Conservation (phyloP, 2,797 vertebrate species). For the Pseudomugil tenellus region DNA sequence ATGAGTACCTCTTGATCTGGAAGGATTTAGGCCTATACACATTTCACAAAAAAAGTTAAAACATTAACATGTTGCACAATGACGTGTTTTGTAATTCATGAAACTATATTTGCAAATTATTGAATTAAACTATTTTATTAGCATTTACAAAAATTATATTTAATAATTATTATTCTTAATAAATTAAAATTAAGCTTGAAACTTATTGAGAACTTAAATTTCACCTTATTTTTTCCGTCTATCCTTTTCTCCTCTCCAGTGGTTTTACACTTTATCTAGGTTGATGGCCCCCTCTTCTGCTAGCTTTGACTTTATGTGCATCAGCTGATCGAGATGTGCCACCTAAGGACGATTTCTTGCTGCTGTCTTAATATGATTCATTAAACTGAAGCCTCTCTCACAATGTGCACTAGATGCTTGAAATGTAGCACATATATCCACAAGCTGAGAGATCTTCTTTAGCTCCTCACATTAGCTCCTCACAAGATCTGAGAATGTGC, state of each 20-base stretch:
- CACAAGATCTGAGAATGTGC: constrained; percentile 51
- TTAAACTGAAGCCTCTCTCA: constrained; percentile 10
- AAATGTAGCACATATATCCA: constrained; percentile 13
- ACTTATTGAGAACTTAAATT: too few species aligned
- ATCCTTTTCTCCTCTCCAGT: constrained; percentile 22
- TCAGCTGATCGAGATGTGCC: constrained; percentile 1
- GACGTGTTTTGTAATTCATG: too few species aligned
- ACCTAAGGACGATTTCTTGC: not conserved
- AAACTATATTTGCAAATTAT: too few species aligned
- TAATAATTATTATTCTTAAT: too few species aligned
- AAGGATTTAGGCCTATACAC: too few species aligned
- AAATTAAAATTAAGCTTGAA: too few species aligned
- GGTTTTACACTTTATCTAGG: constrained; percentile 27
- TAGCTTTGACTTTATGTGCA: constrained; percentile 10
- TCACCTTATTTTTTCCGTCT: constrained; percentile 31
- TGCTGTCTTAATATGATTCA: not conserved
- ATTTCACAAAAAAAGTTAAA: too few species aligned
- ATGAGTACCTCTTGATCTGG: too few species aligned
- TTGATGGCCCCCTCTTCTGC: not conserved
- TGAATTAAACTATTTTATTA: too few species aligned
- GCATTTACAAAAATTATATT: too few species aligned
- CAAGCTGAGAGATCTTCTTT: constrained; percentile 44
- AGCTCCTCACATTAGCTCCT: constrained; percentile 49
- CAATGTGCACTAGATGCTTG: constrained; percentile 15
- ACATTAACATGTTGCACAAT: too few species aligned